Conservation (phyloP, 1,140 invertebrate genomes). For the Mactra quadrangularis region DNA sequence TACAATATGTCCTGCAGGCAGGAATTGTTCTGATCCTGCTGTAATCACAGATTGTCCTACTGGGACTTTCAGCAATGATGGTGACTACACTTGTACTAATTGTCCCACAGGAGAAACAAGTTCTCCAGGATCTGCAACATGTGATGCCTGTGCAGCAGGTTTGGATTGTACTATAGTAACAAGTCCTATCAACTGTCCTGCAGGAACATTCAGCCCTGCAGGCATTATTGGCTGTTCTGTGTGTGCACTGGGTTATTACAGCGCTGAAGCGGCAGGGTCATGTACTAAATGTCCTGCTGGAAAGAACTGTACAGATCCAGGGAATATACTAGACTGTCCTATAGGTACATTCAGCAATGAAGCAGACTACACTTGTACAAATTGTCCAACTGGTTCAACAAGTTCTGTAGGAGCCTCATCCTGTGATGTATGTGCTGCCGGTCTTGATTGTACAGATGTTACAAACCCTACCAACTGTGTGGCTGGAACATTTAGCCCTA, state of each 20-base stretch:
- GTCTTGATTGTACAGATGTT: conserved; percentile 67
- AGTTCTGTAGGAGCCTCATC: conserved; percentile 36
- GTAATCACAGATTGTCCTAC: conserved; percentile 62
- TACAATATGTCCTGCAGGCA: conserved; percentile 69
- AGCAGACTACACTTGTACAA: conserved; percentile 65
- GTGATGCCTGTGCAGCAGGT: conserved; percentile 65
- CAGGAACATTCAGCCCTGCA: conserved; percentile 62
- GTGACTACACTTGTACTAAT: conserved; percentile 63
- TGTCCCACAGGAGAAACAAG: conserved; percentile 61
- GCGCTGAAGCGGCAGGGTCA: conserved; percentile 7
- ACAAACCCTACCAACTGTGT: conserved; percentile 51
- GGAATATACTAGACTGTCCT: conserved; percentile 66
- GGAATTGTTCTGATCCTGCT: conserved; percentile 65
- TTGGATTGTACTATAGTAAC: conserved; percentile 63
- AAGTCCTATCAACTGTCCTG: conserved; percentile 55
- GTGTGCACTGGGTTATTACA: conserved; percentile 26
- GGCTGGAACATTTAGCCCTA: conserved; percentile 62
- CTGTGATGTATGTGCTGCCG: conserved; percentile 68
- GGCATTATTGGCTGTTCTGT: conserved; percentile 33
- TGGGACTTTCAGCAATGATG: conserved; percentile 67
- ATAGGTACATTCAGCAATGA: conserved; percentile 69
- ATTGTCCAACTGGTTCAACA: conserved; percentile 68
- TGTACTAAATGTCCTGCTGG: conserved; percentile 71
- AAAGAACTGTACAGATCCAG: conserved; percentile 61
- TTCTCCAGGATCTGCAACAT: conserved; percentile 26